Evolutionary conservation across 1,140 invertebrate genomes (phyloP).

Genomic region (Cepaea nemoralis): DNA sequence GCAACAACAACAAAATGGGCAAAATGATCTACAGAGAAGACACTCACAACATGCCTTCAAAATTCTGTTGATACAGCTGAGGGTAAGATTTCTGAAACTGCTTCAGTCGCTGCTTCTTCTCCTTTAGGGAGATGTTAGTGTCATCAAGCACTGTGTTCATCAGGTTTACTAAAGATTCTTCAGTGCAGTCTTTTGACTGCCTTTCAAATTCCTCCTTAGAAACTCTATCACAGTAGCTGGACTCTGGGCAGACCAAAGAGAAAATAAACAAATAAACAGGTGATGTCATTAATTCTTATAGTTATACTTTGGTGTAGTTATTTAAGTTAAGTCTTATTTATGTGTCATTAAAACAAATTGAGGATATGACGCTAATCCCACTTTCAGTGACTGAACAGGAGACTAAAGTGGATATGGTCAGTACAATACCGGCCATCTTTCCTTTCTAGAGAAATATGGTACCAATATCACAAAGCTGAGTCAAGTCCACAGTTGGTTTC

Average conservation of each 20-base stretch:
- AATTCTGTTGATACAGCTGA: slow-evolving; percentile 61
- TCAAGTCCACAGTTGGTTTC: too few relatives aligned
- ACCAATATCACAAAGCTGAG: too few relatives aligned
- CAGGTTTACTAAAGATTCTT: slow-evolving; percentile 64
- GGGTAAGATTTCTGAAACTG: slow-evolving; percentile 69
- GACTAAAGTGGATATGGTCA: too few relatives aligned
- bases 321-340: too few relatives aligned
- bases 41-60: slow-evolving; percentile 56
- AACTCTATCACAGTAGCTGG: slow-evolving; percentile 60
- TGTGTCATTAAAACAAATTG: too few relatives aligned
- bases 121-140: slow-evolving; percentile 68
- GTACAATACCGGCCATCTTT: too few relatives aligned
- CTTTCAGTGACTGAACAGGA: too few relatives aligned
- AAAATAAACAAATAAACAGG: not conserved
- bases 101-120: slow-evolving; percentile 71
- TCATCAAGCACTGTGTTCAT: slow-evolving; percentile 71
- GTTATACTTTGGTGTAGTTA: too few relatives aligned
- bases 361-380: too few relatives aligned
- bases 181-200: slow-evolving; percentile 67
- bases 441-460: too few relatives aligned
- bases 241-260: slow-evolving; percentile 41
- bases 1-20: not conserved
- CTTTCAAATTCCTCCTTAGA: slow-evolving; percentile 67
- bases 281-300: too few relatives aligned
- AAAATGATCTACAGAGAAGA: not conserved